Evolutionary conservation across 2,888 invertebrate species (phyloP).

Genomic region (Cantharis lateralis): DNA sequence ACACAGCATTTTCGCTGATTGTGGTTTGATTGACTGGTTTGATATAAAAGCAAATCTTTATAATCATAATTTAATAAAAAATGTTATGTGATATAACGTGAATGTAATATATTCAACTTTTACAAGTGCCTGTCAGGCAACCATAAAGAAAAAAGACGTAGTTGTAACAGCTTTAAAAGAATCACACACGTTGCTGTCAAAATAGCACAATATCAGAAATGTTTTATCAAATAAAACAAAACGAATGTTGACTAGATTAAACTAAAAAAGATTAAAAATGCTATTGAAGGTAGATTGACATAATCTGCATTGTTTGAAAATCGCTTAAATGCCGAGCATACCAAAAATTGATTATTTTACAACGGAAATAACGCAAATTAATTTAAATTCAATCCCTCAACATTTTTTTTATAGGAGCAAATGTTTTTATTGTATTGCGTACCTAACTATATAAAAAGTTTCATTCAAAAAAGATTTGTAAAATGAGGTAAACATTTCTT

Average conservation of each 20-base stretch:
- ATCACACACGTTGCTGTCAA: constrained; percentile 26
- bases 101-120: constrained; percentile 12
- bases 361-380: neutral
- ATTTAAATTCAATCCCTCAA: neutral
- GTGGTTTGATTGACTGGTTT: neutral
- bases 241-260: neutral
- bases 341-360: neutral
- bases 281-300: neutral
- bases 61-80: constrained; percentile 26
- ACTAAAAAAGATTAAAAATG: neutral
- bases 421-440: neutral
- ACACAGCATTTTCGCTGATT: neutral
- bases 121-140: constrained; percentile 19
- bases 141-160: constrained; percentile 8
- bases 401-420: neutral
- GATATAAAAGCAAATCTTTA: neutral
- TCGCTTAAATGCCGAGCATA: neutral
- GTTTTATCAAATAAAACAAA: constrained; percentile 19
- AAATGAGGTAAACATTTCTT: neutral
- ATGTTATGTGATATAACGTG: constrained; percentile 7
- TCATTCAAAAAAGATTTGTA: neutral
- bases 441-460: neutral
- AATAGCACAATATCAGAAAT: constrained; percentile 19
- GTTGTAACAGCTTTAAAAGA: constrained; percentile 15
- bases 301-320: neutral